Percentiles rank a stretch among this genome's conserved stretches.
Conservation (phyloP, 2,113 vertebrate genomes). For the Macquaria australasica region DNA sequence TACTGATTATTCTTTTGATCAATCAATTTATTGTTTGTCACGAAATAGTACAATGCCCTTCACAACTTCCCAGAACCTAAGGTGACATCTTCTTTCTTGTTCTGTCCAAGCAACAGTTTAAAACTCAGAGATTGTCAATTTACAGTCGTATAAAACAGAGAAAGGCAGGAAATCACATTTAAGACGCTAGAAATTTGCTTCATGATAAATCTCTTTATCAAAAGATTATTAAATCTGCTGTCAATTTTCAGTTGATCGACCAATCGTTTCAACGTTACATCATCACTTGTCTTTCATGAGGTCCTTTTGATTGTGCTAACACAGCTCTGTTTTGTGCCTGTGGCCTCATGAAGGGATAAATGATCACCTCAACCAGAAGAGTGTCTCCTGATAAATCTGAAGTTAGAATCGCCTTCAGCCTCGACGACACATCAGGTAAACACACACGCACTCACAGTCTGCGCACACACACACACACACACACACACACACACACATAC, state of each 20-base stretch:
- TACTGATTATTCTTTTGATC: neutral
- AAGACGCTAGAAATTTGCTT: neutral
- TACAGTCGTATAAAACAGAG: neutral
- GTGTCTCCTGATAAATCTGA: slow-evolving; percentile 94
- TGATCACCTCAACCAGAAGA: slow-evolving; percentile 96
- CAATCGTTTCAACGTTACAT: neutral
- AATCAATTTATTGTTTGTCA: neutral
- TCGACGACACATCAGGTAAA: slow-evolving; percentile 91
- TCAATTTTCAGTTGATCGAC: neutral
- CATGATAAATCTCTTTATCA: neutral
- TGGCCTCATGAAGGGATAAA: slow-evolving; percentile 89
- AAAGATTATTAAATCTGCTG: neutral
- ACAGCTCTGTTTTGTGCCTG: slow-evolving; percentile 58
- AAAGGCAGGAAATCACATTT: neutral
- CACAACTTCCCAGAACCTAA: neutral
- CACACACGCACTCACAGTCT: slow-evolving; percentile 7
- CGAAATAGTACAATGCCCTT: neutral
- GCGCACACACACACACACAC: too few species aligned
- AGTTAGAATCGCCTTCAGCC: slow-evolving; percentile 97
- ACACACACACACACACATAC: slow-evolving; percentile 16
- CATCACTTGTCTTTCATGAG: neutral
- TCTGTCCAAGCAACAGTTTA: neutral
- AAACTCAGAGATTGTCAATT: neutral
- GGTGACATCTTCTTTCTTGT: neutral
- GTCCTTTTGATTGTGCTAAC: slow-evolving; percentile 44